phyloP scores from a whole-genome alignment of 2,888 invertebrate genomes.

The Drosophila nigricruria region DNA sequence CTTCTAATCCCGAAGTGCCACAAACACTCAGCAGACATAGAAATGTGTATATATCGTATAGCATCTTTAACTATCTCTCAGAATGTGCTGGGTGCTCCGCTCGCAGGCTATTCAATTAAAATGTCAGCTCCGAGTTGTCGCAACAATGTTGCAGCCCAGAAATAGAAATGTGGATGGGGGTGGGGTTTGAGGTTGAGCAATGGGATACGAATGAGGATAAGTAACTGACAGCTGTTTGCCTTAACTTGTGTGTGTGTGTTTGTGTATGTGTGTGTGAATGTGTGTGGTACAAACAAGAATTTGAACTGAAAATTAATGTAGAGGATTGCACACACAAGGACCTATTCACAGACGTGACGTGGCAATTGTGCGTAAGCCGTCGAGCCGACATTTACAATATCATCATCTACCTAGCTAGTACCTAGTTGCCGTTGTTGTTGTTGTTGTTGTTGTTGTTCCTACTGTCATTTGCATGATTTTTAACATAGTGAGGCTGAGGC shows the following conservation, averaged over 20 bases:
- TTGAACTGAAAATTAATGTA: constrained; percentile 71
- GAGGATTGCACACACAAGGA: constrained; percentile 22
- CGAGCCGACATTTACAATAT: constrained; percentile 39
- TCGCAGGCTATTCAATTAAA: constrained; percentile 66
- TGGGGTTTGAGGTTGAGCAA: background rate
- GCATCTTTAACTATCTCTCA: constrained; percentile 31
- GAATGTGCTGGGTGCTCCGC: constrained; percentile 11
- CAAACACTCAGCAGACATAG: constrained; percentile 22
- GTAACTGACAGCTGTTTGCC: constrained; percentile 37
- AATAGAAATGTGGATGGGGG: constrained; percentile 7
- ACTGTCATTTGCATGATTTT: constrained; percentile 42
- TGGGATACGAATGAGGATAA: constrained; percentile 1
- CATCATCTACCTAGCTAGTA: constrained; percentile 11
- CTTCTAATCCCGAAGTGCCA: constrained; percentile 43
- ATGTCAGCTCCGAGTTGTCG: constrained; percentile 60
- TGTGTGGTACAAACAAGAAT: constrained; percentile 54
- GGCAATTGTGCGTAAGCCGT: constrained; percentile 27
- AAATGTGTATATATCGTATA: constrained; percentile 5
- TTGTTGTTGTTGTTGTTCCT: constrained; percentile 4
- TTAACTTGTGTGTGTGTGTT: background rate
- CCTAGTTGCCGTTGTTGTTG: background rate
- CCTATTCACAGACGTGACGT: constrained; percentile 8
- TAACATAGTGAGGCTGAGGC: constrained; percentile 8
- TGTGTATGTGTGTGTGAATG: constrained; percentile 1
- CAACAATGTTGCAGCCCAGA: constrained; percentile 32